phyloP scores from a whole-genome alignment of 2,888 invertebrate genomes.

The Lithosia quadra region DNA sequence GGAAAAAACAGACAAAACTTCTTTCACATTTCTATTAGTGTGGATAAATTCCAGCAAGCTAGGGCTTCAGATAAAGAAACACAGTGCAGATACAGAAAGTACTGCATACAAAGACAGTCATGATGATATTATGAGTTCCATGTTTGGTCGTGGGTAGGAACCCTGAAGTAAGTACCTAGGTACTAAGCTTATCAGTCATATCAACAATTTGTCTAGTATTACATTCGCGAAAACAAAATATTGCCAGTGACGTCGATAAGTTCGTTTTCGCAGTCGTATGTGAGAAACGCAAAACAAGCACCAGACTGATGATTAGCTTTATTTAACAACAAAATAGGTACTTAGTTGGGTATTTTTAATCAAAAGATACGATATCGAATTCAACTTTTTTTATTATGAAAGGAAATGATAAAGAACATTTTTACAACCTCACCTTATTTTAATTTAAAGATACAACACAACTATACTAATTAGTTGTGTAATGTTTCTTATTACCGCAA shows the following conservation, averaged over 20 bases:
- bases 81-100: neutral
- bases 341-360: neutral
- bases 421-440: neutral
- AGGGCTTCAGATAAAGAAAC: neutral
- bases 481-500: neutral
- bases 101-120: neutral
- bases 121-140: neutral
- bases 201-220: neutral
- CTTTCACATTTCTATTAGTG: neutral
- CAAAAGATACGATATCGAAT: neutral
- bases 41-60: neutral
- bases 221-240: neutral
- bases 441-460: neutral
- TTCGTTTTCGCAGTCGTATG: neutral
- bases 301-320: neutral
- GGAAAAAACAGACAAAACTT: neutral
- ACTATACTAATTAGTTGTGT: neutral
- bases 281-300: neutral
- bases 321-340: neutral
- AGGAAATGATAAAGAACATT: neutral
- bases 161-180: neutral
- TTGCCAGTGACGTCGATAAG: neutral
- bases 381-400: neutral
- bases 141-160: neutral
- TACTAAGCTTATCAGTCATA: neutral